These are phyloP conservation scores for Lepilemur septentrionalis DNA, from an alignment of 2,797 vertebrate genomes.

Conservation along the genomic window DNA sequence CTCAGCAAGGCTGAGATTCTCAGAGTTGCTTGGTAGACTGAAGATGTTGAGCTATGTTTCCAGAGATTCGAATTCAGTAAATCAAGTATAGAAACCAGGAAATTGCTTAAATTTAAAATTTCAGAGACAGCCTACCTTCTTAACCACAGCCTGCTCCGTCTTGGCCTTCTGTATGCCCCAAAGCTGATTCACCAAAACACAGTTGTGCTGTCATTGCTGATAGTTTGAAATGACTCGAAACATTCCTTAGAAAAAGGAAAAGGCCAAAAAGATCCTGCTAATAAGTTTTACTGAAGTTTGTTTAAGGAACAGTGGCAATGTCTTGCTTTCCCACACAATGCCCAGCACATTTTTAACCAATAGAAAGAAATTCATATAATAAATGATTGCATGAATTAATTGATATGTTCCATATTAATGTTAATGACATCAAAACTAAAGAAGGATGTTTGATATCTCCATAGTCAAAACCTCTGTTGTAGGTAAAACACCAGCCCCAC, in stretches of 20 bases:
- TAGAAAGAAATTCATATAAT: not conserved
- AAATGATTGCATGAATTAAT: not conserved
- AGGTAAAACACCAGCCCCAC: not conserved
- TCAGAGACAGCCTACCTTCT: not conserved
- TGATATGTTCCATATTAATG: not conserved
- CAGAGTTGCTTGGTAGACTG: not conserved
- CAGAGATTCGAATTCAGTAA: not conserved
- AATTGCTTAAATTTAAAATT: not conserved
- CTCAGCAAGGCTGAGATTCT: not conserved
- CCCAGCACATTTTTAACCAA: not conserved
- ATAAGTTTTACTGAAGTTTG: not conserved
- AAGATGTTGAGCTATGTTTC: not conserved
- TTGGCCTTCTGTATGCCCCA: not conserved
- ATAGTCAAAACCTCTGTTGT: not conserved
- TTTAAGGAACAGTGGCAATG: not conserved
- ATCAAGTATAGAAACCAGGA: not conserved
- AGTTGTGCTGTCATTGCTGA: not conserved
- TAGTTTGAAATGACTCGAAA: not conserved
- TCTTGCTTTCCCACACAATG: not conserved
- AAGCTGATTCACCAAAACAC: not conserved
- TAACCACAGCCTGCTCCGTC: not conserved
- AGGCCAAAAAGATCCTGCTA: not conserved
- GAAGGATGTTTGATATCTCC: not conserved
- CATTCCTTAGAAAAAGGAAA: not conserved
- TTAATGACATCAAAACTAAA: not conserved